These are phyloP conservation scores for Pseudorhombus dupliciocellatus DNA, from an alignment of 2,113 vertebrate genomes.

Conservation along the genomic window DNA sequence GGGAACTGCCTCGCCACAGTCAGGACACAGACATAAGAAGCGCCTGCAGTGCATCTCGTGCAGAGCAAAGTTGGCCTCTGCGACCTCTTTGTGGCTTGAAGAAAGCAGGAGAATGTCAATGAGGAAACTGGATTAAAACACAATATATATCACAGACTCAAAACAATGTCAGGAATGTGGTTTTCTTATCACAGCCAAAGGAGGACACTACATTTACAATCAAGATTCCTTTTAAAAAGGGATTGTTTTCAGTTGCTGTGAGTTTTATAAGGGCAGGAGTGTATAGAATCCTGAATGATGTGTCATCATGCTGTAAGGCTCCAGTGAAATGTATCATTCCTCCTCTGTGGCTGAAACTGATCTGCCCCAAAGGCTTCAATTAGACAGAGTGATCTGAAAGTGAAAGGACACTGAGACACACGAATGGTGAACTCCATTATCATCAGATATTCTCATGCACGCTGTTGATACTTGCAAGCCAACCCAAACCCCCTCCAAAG, in stretches of 20 bases:
- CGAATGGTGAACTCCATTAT: background rate
- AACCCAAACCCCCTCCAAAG: background rate
- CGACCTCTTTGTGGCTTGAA: constrained; percentile 80
- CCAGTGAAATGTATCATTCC: background rate
- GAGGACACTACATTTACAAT: background rate
- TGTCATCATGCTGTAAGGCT: background rate
- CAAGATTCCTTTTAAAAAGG: too few relatives aligned
- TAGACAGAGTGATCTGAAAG: background rate
- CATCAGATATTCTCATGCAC: background rate
- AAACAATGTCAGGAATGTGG: background rate
- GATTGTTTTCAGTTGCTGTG: too few relatives aligned
- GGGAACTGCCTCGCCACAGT: constrained; percentile 78
- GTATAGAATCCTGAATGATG: too few relatives aligned
- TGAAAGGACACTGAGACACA: background rate
- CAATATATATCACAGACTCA: too few relatives aligned
- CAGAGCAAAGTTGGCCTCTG: constrained; percentile 78
- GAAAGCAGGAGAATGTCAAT: background rate
- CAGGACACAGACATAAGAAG: constrained; percentile 79
- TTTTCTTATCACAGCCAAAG: background rate
- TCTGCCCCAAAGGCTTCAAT: too few relatives aligned
- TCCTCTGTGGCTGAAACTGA: background rate
- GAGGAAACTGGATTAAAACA: too few relatives aligned
- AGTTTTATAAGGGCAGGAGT: too few relatives aligned
- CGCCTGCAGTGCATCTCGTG: constrained; percentile 84
- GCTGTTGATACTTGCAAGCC: background rate